A percentile compares a stretch with the other conserved stretches of the same genome.
phyloP scores from a whole-genome alignment of 2,113 vertebrate species.

The Coptodon bakossiorum region DNA sequence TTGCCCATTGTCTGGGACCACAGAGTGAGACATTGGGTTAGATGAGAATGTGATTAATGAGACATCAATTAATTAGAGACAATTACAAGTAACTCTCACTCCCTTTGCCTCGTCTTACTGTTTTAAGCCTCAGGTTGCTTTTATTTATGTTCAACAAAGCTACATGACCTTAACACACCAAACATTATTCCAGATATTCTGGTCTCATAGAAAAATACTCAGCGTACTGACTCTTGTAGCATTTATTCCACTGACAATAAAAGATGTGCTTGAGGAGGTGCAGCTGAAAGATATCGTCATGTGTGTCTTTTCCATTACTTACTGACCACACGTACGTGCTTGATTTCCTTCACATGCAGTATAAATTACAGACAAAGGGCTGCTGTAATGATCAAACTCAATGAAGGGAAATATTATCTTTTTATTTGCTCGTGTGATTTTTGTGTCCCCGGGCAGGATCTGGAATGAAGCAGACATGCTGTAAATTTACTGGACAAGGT shows the following conservation, averaged over 20 bases:
- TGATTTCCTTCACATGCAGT: background rate
- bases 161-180: background rate
- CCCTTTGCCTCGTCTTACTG: background rate
- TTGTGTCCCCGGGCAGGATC: background rate
- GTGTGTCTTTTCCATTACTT: background rate
- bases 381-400: background rate
- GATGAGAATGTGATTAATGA: slow-evolving; percentile 54
- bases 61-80: slow-evolving; percentile 38
- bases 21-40: slow-evolving; percentile 25
- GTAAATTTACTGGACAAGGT: background rate
- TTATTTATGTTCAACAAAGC: background rate
- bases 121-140: background rate
- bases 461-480: background rate
- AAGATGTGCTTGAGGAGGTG: background rate
- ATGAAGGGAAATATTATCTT: background rate
- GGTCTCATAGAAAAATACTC: background rate
- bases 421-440: background rate
- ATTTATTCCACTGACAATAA: background rate
- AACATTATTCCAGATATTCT: background rate
- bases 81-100: slow-evolving; percentile 14
- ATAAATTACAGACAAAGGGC: background rate
- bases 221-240: background rate
- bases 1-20: background rate
- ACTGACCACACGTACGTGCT: background rate
- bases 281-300: background rate